phyloP scores from a whole-genome alignment of 2,113 vertebrate genomes.

The Hypomesus transpacificus region DNA sequence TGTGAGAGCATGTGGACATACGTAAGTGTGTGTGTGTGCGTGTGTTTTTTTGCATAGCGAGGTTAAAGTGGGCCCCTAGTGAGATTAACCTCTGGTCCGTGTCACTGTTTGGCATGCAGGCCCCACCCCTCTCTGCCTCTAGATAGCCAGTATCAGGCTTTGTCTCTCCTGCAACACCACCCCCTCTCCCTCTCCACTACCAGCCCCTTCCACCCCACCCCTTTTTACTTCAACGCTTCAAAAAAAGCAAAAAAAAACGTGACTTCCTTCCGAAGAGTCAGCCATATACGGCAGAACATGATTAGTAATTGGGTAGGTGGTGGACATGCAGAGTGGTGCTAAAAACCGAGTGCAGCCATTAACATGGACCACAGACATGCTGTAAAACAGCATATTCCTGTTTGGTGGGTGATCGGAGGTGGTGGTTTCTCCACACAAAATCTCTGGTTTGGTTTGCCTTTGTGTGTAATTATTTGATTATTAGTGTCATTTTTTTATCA shows the following conservation, averaged over 20 bases:
- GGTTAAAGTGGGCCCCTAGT: constrained; percentile 75
- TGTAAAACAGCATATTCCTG: background rate
- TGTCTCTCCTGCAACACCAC: constrained; percentile 76
- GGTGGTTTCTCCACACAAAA: background rate
- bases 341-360: constrained; percentile 1
- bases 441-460: background rate
- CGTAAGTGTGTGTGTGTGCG: constrained; percentile 10
- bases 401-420: background rate
- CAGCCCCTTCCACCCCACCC: constrained; percentile 33
- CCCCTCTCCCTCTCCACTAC: constrained; percentile 44
- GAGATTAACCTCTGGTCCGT: constrained; percentile 78
- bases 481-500: too few species aligned
- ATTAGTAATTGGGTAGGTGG: constrained; percentile 69
- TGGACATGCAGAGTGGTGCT: background rate
- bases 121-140: constrained; percentile 73
- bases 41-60: constrained; percentile 67
- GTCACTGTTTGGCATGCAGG: constrained; percentile 78
- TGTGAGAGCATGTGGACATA: background rate
- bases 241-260: constrained; percentile 68
- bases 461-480: too few species aligned
- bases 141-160: constrained; percentile 77
- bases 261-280: constrained; percentile 76
- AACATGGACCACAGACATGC: background rate
- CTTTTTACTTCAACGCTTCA: constrained; percentile 12
- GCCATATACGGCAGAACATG: constrained; percentile 68